Base-by-base conservation (phyloP, 2,797 vertebrate species). In the Numenius phaeopus region DNA sequence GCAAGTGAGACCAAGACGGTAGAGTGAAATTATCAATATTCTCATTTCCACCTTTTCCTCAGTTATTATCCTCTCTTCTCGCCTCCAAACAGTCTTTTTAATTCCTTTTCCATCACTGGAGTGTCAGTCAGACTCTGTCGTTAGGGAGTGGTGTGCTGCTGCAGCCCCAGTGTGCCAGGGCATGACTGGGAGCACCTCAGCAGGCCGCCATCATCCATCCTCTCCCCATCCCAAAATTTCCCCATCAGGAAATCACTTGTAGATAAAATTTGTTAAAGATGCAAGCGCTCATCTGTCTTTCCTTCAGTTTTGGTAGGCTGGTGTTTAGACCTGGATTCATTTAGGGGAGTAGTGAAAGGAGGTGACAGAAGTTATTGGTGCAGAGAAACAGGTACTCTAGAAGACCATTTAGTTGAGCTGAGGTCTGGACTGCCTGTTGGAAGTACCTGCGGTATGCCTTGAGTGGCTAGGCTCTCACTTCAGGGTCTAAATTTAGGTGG, bases 41-140 rank as follows among this genome's bases (percentile, higher is more conserved):
- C 49, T 89, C 14, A 76, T 87, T 93, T 86, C 57, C 57, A 89
- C 79, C 21, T 71, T 83, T 76, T 86, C 66, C 47, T 94, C 77
- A 91, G 62, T 18, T 85, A 32, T 8, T 50, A 32, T 83, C 17
- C 42, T 70, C 85, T 94, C 83, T 95, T 90, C 67, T 93, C 61
- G 39, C 61, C 64, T 96, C 93, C 59, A 52, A 80, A 78, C 9
- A 77, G 78, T 57, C 79, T 94, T 92, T 50, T 59, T 7, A 95
- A 93, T 91, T 90, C 26, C 78, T 90, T 91, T 92, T 78, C 49
- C 58, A 73, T 44, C 71, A 70, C 37, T 44, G 2, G 24, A 55
- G 62, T 73, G 82, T 89, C 94, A 78, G 59, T 94, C 82, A 73
- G 76, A 40, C 34, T 85, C 65, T 67, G 49, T 89, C 64, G 78